Conservation (phyloP, 2,888 invertebrate species). For the Steinernema scapterisci region DNA sequence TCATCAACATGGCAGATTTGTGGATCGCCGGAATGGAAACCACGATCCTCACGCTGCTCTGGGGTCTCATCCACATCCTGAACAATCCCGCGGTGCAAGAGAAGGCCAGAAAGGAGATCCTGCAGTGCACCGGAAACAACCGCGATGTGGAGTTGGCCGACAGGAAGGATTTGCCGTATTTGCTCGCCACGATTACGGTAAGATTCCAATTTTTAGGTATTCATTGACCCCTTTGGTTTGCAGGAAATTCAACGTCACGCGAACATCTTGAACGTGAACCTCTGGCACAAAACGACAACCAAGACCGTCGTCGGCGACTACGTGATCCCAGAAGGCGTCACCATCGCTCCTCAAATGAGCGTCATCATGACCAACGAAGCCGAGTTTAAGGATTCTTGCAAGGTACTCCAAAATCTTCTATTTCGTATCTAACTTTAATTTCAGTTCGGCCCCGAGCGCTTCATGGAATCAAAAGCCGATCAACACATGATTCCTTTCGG, state of each 20-base stretch:
- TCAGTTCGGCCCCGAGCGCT: neutral
- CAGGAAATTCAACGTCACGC: neutral
- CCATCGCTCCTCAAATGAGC: neutral
- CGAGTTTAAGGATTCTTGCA: neutral
- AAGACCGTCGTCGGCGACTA: neutral
- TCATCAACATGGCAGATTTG: neutral
- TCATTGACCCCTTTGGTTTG: neutral
- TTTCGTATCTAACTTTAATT: neutral
- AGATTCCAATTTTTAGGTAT: neutral
- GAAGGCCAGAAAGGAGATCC: neutral
- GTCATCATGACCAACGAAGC: neutral
- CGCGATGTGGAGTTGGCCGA: neutral
- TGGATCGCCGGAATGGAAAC: slow-evolving; percentile 4
- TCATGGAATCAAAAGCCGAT: neutral
- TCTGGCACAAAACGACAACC: neutral
- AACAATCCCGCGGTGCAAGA: neutral
- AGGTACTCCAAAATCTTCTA: neutral
- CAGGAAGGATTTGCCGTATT: neutral
- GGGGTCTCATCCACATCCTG: neutral
- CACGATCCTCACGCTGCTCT: neutral
- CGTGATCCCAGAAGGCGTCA: neutral
- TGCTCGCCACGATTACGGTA: neutral
- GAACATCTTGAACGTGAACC: neutral
- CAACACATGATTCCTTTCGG: slow-evolving; percentile 8
- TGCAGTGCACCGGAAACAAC: neutral